Evolutionary conservation across 2,797 vertebrate species (phyloP).

Genomic region (Melanotaenia parkinsoni): DNA sequence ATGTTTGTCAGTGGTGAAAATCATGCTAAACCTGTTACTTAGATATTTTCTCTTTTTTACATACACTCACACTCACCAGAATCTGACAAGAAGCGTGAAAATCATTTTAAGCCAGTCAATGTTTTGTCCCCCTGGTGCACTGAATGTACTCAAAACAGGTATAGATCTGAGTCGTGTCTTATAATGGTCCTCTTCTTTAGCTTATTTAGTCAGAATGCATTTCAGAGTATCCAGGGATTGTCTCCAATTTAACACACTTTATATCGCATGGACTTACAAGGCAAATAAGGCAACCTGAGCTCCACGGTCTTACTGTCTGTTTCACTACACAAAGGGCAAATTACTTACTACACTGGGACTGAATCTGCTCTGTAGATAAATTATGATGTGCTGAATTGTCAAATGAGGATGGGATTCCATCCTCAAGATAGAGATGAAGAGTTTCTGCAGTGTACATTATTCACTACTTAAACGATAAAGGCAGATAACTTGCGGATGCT

Average conservation of each 20-base stretch:
- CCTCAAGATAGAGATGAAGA: background rate
- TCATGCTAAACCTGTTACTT: slow-evolving; percentile 24
- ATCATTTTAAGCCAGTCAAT: slow-evolving; percentile 32
- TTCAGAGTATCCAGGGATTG: background rate
- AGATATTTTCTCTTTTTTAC: background rate
- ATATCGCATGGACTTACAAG: background rate
- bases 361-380: background rate
- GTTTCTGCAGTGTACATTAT: background rate
- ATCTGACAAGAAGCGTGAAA: slow-evolving; percentile 22
- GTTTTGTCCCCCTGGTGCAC: slow-evolving; percentile 3
- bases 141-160: background rate
- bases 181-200: background rate
- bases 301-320: background rate
- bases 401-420: background rate
- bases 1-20: background rate
- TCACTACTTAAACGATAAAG: background rate
- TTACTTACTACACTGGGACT: background rate
- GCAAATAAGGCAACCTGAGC: background rate
- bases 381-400: background rate
- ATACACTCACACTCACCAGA: slow-evolving; percentile 1
- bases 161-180: background rate
- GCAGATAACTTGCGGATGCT: background rate
- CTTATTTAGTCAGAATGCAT: background rate
- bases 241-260: background rate
- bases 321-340: background rate